These are phyloP conservation scores for Sciurus carolinensis DNA, from an alignment of 2,797 vertebrate species.

Conservation along the genomic window DNA sequence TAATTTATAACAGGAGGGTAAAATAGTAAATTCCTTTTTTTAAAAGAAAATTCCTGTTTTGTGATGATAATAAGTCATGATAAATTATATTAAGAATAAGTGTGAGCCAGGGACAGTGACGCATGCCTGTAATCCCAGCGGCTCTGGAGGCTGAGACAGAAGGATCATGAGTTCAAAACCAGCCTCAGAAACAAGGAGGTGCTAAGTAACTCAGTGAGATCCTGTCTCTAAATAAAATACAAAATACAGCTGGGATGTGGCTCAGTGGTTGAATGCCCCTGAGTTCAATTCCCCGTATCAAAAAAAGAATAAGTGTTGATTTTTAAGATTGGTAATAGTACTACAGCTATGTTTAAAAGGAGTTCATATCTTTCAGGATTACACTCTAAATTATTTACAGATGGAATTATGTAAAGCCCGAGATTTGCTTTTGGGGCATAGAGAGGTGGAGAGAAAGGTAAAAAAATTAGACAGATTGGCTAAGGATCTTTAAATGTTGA, in stretches of 20 bases:
- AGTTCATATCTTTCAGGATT: background rate
- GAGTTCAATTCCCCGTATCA: no score
- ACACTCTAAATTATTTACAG: background rate
- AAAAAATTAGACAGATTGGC: background rate
- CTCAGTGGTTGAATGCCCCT: no score
- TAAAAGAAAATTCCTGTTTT: background rate
- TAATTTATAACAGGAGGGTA: background rate
- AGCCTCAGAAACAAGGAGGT: no score
- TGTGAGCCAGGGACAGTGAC: no score
- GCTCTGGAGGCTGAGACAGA: no score
- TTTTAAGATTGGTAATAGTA: background rate
- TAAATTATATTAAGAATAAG: background rate
- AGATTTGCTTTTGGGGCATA: background rate
- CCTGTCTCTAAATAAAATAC: no score
- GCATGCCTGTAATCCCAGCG: no score
- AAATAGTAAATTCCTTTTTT: background rate
- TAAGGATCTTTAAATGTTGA: background rate
- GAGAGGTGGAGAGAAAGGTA: background rate
- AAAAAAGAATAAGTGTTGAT: background rate
- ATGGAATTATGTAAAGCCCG: background rate
- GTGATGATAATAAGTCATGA: background rate
- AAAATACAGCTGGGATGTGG: no score
- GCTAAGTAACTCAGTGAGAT: no score
- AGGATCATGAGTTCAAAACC: no score
- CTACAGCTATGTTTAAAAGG: background rate